Evolutionary conservation across 2,113 vertebrate genomes (phyloP), one percentile per base, ranked within the genome.

Genomic region (Hydrochoerus hydrochaeris): DNA sequence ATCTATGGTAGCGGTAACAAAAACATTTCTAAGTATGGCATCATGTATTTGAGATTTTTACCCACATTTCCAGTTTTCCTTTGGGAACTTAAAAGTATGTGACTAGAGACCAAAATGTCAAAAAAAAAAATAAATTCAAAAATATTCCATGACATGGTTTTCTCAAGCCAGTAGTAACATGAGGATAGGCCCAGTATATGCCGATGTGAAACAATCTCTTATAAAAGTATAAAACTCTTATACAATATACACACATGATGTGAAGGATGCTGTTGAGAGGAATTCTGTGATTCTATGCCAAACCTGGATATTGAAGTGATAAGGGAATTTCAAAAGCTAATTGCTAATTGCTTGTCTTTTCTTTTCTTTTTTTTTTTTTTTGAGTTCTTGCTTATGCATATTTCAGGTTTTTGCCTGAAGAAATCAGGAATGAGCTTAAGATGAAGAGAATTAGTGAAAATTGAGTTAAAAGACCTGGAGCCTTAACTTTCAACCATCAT

Each of bases 321-420:
- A 97, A 91, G 54, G 11, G 38, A 65, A 81, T 86, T 96, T 90
- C 92, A 65, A 95, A 96, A 93, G 73, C 54, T 93, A 94, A 88
- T 84, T 69, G 73, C 54, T 93, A 94, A 88, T 84, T 69, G 26
- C 38, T 86, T 91, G 65, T 30, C 63, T 94, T 90, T 78, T 84
- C 46, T 46, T 46, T 46, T 46, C 46, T 46, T 46, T 46, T 46
- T 75, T 71, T 3, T 3, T n/a, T n/a, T 41, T 32, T 78, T 60
- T 88, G 35, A 80, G n/a, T 62, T n/a, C 54, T 91, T 96, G 90
- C 63, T 63, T 65, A 67, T 89, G 77, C 57, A 58, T 38, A 38
- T 86, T 94, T 67, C 71, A 85, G 73, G 3, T 78, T 54, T 84
- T 57, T 89, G 82, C 49, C 35, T 65, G 62, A 46, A 63, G 38